phyloP scores from a whole-genome alignment of 2,797 vertebrate genomes.

The Ceryle rudis region DNA sequence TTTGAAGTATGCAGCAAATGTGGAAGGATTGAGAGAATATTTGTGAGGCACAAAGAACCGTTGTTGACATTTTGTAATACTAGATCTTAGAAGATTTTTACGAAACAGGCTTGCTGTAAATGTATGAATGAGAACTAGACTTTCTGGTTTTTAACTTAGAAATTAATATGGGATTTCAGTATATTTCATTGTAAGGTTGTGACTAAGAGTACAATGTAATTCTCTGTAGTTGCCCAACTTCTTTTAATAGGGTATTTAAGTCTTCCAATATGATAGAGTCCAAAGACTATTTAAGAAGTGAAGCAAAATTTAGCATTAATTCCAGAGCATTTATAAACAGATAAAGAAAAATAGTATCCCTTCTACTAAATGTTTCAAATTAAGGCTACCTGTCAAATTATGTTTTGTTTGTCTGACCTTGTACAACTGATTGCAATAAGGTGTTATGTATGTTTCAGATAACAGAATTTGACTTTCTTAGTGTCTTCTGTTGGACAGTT shows the following conservation, averaged over 20 bases:
- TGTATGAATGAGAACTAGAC: neutral
- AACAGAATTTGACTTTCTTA: neutral
- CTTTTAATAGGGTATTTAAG: neutral
- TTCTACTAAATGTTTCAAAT: neutral
- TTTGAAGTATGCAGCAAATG: neutral
- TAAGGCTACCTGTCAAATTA: neutral
- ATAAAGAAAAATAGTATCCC: neutral
- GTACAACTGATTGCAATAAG: neutral
- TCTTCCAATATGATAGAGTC: neutral
- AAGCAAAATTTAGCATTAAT: neutral
- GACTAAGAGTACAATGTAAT: neutral
- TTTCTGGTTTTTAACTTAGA: neutral
- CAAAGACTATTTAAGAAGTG: neutral
- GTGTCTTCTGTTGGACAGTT: neutral
- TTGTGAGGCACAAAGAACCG: neutral
- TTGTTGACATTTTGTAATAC: neutral
- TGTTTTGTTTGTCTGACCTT: neutral
- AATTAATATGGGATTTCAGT: neutral
- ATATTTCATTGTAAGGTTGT: neutral
- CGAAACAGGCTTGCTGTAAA: neutral
- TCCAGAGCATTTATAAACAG: neutral
- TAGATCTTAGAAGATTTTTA: neutral
- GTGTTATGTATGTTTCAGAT: neutral
- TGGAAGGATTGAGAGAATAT: neutral
- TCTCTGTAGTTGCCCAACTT: neutral